phyloP scores from a whole-genome alignment of 2,797 vertebrate genomes.

The Syngnathus rostellatus region DNA sequence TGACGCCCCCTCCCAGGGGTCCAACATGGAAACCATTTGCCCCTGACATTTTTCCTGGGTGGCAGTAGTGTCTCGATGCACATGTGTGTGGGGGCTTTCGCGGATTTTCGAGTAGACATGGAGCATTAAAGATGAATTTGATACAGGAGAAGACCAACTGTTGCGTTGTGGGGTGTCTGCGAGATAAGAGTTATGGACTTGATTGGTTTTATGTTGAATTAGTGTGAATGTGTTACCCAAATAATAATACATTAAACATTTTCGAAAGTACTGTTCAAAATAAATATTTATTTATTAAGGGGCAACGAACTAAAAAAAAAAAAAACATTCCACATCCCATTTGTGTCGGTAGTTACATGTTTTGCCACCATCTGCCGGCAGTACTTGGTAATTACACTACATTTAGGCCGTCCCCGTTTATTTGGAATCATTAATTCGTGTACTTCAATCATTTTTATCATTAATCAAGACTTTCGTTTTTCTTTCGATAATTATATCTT shows the following conservation, averaged over 20 bases:
- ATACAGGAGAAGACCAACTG: not conserved
- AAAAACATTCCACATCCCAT: too few relatives aligned
- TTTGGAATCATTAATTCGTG: not conserved
- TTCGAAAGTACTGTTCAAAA: not conserved
- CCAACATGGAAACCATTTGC: not conserved
- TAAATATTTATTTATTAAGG: too few relatives aligned
- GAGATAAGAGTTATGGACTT: not conserved
- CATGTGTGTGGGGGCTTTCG: not conserved
- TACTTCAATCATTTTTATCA: too few relatives aligned
- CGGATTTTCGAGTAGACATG: not conserved
- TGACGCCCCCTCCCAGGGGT: too few relatives aligned
- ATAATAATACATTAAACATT: not conserved
- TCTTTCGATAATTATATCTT: not conserved
- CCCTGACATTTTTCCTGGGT: not conserved
- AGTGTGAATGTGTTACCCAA: not conserved
- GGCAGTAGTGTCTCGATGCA: not conserved
- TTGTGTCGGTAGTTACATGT: not conserved
- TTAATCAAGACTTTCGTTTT: too few relatives aligned
- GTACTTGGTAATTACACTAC: not conserved
- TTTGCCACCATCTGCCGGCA: not conserved
- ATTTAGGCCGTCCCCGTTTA: not conserved
- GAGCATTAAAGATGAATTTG: constrained; percentile 1
- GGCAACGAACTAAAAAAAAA: too few relatives aligned
- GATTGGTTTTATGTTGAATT: not conserved
- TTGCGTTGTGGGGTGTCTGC: not conserved